These are phyloP conservation scores for Scrobipalpa atriplicella DNA, from an alignment of 2,888 invertebrate species.

Conservation along the genomic window DNA sequence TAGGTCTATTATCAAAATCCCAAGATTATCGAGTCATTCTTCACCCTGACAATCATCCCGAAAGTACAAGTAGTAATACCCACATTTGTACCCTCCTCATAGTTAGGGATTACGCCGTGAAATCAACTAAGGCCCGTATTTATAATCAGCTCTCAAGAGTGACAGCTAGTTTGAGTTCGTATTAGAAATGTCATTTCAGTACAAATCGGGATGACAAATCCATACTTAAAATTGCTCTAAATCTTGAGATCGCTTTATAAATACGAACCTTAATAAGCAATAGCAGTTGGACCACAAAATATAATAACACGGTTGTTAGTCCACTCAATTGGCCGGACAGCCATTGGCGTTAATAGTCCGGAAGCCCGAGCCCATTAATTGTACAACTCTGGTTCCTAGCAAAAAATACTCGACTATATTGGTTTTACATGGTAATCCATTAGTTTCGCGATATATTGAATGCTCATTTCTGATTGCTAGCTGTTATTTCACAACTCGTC, in stretches of 20 bases:
- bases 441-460: neutral
- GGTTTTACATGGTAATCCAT: neutral
- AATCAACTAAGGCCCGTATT: too few species aligned
- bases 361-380: neutral
- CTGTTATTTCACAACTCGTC: too few species aligned
- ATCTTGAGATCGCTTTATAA: too few species aligned
- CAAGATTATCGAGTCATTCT: too few species aligned
- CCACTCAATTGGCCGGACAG: neutral
- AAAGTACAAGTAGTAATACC: neutral
- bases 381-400: neutral
- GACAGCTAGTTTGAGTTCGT: too few species aligned
- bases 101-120: neutral
- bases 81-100: neutral
- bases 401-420: neutral
- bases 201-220: too few species aligned
- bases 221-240: too few species aligned
- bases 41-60: too few species aligned
- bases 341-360: neutral
- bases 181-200: too few species aligned
- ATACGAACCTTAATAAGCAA: too few species aligned
- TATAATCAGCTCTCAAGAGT: too few species aligned
- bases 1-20: too few species aligned
- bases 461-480: neutral
- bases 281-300: slow-evolving; percentile 7
- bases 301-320: slow-evolving; percentile 9